Conservation (phyloP, 35 echinoderm and acorn worm genomes). For the Nesometra sesokonis region DNA sequence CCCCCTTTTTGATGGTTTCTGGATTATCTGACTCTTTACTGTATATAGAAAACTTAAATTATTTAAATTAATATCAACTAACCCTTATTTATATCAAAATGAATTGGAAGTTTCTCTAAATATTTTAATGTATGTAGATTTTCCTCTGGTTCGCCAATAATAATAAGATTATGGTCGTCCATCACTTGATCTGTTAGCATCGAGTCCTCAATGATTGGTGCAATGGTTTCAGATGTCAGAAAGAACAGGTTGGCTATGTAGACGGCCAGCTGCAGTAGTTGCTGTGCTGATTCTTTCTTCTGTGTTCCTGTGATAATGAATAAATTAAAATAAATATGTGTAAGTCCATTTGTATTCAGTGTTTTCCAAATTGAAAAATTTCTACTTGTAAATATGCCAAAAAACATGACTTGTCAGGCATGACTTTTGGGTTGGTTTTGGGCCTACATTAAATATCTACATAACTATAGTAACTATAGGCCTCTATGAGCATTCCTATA, state of each 20-base stretch:
- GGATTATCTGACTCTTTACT: no score
- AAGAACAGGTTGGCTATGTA: conserved; percentile 83
- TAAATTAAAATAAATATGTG: not conserved
- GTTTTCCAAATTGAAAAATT: no score
- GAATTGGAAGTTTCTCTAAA: conserved; percentile 48
- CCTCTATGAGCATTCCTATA: no score
- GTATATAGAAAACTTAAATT: no score
- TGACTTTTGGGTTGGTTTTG: no score
- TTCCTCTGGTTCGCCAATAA: conserved; percentile 51
- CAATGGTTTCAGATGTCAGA: conserved; percentile 73
- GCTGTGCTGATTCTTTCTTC: conserved; percentile 11
- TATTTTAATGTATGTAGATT: conserved; percentile 52
- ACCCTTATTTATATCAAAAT: conserved; percentile 27
- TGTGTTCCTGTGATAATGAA: conserved; percentile 41
- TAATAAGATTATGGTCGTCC: conserved; percentile 41
- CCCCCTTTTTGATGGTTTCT: no score
- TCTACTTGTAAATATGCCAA: not conserved
- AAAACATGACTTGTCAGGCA: no score
- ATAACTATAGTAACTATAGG: no score
- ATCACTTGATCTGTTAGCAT: conserved; percentile 23
- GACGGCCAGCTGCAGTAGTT: conserved; percentile 39
- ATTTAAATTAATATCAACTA: not conserved
- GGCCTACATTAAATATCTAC: no score
- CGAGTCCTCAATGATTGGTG: conserved; percentile 42
- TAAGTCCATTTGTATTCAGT: not conserved